Conservation (phyloP, 2,888 invertebrate species). For the Cartodere bifasciata region DNA sequence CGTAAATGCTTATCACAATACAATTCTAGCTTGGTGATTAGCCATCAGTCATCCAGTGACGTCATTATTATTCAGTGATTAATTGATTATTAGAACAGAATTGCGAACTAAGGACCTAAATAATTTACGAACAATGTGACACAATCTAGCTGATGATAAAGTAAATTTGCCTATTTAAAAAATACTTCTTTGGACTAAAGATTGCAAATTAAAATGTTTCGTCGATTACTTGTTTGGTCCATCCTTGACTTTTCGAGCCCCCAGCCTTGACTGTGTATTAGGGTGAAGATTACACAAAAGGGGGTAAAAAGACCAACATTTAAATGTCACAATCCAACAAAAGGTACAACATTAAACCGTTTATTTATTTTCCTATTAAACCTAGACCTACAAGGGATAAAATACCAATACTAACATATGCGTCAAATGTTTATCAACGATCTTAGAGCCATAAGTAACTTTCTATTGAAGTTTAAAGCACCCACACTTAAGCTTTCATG, state of each 20-base stretch:
- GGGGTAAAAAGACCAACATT: conserved; percentile 26
- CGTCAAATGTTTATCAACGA: no score
- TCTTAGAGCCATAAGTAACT: no score
- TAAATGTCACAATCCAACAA: conserved; percentile 25
- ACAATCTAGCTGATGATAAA: conserved; percentile 10
- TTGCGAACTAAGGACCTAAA: background rate
- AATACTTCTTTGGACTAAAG: background rate
- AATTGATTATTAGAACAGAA: conserved; percentile 21
- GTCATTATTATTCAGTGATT: conserved; percentile 25
- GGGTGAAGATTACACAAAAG: conserved; percentile 26
- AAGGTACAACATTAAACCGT: conserved; percentile 22
- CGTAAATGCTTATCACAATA: no score
- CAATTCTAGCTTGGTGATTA: no score
- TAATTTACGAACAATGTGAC: background rate
- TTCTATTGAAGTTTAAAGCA: no score
- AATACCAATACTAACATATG: no score
- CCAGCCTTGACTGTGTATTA: conserved; percentile 23
- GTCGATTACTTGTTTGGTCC: conserved; percentile 14
- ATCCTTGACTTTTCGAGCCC: conserved; percentile 18
- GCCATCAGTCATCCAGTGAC: conserved; percentile 25
- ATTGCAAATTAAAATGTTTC: background rate
- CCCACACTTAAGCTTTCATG: no score
- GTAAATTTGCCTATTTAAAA: background rate
- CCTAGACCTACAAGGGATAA: no score
- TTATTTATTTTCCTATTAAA: conserved; percentile 8